phyloP scores from a whole-genome alignment of 1,140 invertebrate species.

The Eciton burchellii region DNA sequence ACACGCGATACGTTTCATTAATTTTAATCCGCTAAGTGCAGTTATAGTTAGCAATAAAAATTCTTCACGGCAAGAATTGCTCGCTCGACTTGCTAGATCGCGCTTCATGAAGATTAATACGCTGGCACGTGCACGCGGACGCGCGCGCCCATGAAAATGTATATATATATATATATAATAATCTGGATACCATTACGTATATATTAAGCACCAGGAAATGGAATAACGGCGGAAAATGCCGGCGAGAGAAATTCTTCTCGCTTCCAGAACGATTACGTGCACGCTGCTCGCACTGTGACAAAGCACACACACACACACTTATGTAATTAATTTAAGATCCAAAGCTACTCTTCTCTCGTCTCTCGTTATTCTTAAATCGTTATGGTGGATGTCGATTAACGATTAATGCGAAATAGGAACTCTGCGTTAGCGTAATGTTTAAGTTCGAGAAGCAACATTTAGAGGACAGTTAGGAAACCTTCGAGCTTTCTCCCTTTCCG shows the following conservation, averaged over 20 bases:
- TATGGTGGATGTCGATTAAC: not conserved
- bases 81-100: not conserved
- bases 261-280: not conserved
- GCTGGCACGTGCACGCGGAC: not conserved
- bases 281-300: not conserved
- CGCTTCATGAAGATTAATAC: constrained; percentile 15
- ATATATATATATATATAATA: not conserved
- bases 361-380: not conserved
- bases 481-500: not conserved
- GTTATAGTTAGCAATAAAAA: not conserved
- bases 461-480: not conserved
- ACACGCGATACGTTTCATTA: constrained; percentile 26
- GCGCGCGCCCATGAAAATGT: too few species aligned
- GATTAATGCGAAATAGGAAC: not conserved
- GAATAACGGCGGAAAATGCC: not conserved
- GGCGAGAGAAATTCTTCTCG: not conserved
- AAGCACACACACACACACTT: not conserved
- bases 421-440: not conserved
- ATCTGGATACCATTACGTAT: not conserved
- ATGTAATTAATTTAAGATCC: constrained; percentile 16
- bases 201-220: not conserved
- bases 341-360: constrained; percentile 15
- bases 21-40: not conserved
- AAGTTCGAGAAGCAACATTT: constrained; percentile 1
- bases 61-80: not conserved